Conservation (phyloP, 2,113 vertebrate genomes). For the Leuciscus idus region DNA sequence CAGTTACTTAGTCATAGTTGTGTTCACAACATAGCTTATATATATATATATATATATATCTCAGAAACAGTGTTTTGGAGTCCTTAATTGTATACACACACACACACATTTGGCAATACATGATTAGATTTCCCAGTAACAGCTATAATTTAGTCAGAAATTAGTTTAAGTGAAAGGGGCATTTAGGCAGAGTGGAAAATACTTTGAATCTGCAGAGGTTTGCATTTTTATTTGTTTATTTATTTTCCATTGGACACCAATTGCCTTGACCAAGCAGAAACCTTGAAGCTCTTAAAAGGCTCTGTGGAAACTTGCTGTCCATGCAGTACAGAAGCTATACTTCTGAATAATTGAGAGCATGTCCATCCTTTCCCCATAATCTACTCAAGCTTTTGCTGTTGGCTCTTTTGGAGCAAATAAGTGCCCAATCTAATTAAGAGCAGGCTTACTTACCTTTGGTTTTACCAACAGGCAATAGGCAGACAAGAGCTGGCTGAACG, state of each 20-base stretch:
- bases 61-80: too few relatives aligned
- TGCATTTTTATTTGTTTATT: conserved; percentile 58
- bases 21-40: too few relatives aligned
- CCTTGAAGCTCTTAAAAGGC: conserved; percentile 72
- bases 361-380: conserved; percentile 67
- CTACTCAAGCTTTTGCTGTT: conserved; percentile 73
- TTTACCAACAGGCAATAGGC: conserved; percentile 55
- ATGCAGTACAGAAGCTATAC: conserved; percentile 73
- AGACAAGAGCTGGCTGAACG: conserved; percentile 39
- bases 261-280: conserved; percentile 80
- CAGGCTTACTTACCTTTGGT: conserved; percentile 66
- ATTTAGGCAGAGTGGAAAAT: conserved; percentile 47
- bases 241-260: conserved; percentile 58
- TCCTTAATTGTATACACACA: too few relatives aligned
- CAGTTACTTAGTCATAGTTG: too few relatives aligned
- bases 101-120: conserved; percentile 12
- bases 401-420: conserved; percentile 75
- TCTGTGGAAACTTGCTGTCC: conserved; percentile 76
- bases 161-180: conserved; percentile 34
- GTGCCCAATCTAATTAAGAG: conserved; percentile 72
- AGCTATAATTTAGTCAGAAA: conserved; percentile 23
- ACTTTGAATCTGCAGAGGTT: conserved; percentile 72
- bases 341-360: conserved; percentile 71
- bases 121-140: conserved; percentile 20
- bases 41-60: too few relatives aligned